A percentile compares a stretch with the other conserved stretches of the same genome.
Conservation (phyloP, 2,797 vertebrate genomes). For the Halcyon smyrnensis region DNA sequence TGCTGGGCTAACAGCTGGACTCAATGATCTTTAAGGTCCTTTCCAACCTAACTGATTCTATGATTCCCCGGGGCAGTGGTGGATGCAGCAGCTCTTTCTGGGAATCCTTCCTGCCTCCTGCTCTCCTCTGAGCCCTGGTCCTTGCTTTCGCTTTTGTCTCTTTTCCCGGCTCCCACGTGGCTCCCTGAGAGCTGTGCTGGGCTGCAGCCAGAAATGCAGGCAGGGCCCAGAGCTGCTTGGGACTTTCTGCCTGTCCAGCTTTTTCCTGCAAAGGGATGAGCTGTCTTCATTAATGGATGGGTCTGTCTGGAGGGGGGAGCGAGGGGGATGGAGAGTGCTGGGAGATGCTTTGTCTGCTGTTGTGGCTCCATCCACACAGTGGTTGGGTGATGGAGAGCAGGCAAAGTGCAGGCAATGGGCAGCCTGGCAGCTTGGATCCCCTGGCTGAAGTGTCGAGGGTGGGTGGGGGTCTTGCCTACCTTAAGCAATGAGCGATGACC, state of each 20-base stretch:
- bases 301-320: background rate
- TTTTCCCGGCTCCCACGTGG: background rate
- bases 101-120: background rate
- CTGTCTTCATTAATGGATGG: background rate
- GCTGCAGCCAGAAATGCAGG: background rate
- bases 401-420: background rate
- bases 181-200: background rate
- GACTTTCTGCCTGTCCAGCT: background rate
- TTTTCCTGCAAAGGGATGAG: background rate
- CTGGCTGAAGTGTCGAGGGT: accelerated
- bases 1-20: background rate
- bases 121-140: background rate
- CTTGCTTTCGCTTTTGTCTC: background rate
- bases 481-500: accelerated
- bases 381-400: background rate
- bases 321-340: background rate
- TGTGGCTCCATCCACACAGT: background rate
- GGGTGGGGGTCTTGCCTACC: background rate
- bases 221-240: background rate
- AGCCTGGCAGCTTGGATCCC: background rate
- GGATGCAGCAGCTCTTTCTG: background rate
- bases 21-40: background rate
- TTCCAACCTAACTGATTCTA: background rate
- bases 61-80: accelerated
- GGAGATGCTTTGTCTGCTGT: background rate